These are phyloP conservation scores for Pelmatolapia mariae DNA, from an alignment of 2,113 vertebrate genomes.

Conservation along the genomic window DNA sequence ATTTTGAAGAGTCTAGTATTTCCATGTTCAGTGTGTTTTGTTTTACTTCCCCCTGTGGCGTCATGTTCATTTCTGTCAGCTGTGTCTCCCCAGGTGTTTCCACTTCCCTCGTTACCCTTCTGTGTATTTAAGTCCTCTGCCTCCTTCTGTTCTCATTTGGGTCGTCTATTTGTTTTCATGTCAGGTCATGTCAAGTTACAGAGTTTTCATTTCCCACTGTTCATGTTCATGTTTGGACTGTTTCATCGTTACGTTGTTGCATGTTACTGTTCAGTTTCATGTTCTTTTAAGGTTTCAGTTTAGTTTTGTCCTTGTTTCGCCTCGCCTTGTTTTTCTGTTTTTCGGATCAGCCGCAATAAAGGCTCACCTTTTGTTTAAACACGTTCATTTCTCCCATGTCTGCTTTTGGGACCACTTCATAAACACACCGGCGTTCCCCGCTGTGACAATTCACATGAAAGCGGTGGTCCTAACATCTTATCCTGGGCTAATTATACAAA, in stretches of 20 bases:
- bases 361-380: background rate
- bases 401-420: background rate
- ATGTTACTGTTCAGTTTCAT: background rate
- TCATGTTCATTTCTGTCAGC: background rate
- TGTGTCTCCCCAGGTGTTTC: background rate
- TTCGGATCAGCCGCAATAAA: accelerated
- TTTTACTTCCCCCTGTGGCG: background rate
- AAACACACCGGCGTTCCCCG: background rate
- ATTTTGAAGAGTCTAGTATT: background rate
- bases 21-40: background rate
- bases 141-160: background rate
- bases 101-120: background rate
- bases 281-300: background rate
- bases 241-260: background rate
- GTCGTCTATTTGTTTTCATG: background rate
- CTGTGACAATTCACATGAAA: background rate
- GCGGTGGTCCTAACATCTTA: background rate
- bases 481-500: background rate
- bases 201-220: background rate
- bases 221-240: background rate
- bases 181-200: background rate
- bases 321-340: background rate
- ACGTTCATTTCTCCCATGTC: background rate
- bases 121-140: background rate
- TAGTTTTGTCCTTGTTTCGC: background rate